phyloP scores from a whole-genome alignment of 2,888 invertebrate genomes.

The Phortica magna region DNA sequence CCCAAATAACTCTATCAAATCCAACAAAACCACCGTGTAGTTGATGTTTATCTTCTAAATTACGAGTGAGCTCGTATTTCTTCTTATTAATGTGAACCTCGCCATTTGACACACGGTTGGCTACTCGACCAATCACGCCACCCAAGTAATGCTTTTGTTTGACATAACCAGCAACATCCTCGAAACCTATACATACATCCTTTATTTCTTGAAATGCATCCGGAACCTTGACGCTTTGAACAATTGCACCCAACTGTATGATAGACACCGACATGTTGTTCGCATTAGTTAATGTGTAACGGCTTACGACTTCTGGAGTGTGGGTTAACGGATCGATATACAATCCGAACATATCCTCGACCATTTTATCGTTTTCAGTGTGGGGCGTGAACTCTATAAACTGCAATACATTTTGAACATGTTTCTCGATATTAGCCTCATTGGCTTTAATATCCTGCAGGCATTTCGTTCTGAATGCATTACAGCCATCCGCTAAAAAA shows the following conservation, averaged over 20 bases:
- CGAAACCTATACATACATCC: slow-evolving; percentile 90
- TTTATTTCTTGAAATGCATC: slow-evolving; percentile 85
- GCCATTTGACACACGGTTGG: slow-evolving; percentile 88
- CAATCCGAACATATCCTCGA: slow-evolving; percentile 73
- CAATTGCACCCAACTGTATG: slow-evolving; percentile 83
- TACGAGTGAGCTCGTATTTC: slow-evolving; percentile 84
- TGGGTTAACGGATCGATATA: slow-evolving; percentile 69
- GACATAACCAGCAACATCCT: slow-evolving; percentile 80
- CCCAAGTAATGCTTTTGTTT: slow-evolving; percentile 86
- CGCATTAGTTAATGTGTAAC: slow-evolving; percentile 70
- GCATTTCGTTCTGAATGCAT: slow-evolving; percentile 91
- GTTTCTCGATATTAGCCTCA: slow-evolving; percentile 84
- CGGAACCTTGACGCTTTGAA: slow-evolving; percentile 86
- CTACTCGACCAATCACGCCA: slow-evolving; percentile 90
- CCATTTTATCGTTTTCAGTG: slow-evolving; percentile 56
- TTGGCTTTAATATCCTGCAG: slow-evolving; percentile 89
- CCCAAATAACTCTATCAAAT: slow-evolving; percentile 90
- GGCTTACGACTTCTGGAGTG: slow-evolving; percentile 61
- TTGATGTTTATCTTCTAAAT: slow-evolving; percentile 83
- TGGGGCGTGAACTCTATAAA: no score
- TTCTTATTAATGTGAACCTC: slow-evolving; percentile 84
- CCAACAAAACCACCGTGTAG: slow-evolving; percentile 92
- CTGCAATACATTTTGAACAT: no score
- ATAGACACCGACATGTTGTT: slow-evolving; percentile 72
- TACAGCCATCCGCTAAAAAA: slow-evolving; percentile 83